A percentile compares a stretch with the other conserved stretches of the same genome.
phyloP scores from a whole-genome alignment of 2,113 vertebrate species.

The Mormoops blainvillei region DNA sequence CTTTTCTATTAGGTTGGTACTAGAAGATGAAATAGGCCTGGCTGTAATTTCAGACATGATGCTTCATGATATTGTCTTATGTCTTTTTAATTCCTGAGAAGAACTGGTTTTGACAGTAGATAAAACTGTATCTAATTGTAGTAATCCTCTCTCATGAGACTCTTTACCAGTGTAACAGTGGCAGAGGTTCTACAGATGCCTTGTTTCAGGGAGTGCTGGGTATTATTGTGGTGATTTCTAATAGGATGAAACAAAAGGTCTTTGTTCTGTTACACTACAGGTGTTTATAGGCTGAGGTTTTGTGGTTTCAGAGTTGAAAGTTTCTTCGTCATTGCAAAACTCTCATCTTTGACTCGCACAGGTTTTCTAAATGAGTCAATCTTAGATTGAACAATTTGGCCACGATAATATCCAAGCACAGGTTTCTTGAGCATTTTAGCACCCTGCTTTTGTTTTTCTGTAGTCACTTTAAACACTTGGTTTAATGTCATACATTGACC shows the following conservation, averaged over 20 bases:
- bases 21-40: slow-evolving; percentile 7
- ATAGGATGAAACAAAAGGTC: slow-evolving; percentile 63
- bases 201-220: slow-evolving; percentile 32
- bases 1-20: slow-evolving; percentile 28
- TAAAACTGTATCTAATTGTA: not conserved
- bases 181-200: not conserved
- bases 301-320: slow-evolving; percentile 36
- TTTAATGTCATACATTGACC: slow-evolving; percentile 75
- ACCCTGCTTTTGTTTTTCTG: slow-evolving; percentile 73
- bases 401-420: slow-evolving; percentile 87
- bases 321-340: slow-evolving; percentile 54
- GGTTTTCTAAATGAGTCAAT: slow-evolving; percentile 90
- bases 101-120: not conserved
- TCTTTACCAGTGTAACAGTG: slow-evolving; percentile 40
- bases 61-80: not conserved
- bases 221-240: not conserved
- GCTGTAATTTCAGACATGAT: not conserved
- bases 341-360: slow-evolving; percentile 28
- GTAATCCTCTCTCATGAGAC: not conserved
- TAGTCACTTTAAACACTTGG: slow-evolving; percentile 73
- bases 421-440: slow-evolving; percentile 76
- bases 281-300: slow-evolving; percentile 4
- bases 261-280: slow-evolving; percentile 45
- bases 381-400: slow-evolving; percentile 90
- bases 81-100: slow-evolving; percentile 49